Evolutionary conservation across 2,797 vertebrate genomes (phyloP).

Genomic region (Chiroxiphia lanceolata): DNA sequence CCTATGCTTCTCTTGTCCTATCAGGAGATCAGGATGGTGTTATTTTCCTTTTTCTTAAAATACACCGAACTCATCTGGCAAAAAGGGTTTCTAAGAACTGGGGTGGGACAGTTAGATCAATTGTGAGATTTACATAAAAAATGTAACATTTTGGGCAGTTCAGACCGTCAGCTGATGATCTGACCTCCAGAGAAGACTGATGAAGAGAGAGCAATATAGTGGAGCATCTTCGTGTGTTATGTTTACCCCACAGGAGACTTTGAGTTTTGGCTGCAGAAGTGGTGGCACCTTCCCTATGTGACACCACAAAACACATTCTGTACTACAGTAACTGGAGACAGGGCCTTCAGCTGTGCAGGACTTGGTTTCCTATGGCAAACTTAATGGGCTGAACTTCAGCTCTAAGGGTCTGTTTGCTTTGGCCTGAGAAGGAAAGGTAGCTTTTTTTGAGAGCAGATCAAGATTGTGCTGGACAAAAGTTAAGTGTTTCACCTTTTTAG

Average conservation of each 20-base stretch:
- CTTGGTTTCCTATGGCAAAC: not conserved
- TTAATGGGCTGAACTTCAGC: not conserved
- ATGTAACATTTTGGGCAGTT: not conserved
- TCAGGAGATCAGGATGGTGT: not conserved
- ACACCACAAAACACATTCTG: not conserved
- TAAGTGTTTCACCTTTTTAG: not conserved
- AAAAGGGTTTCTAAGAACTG: not conserved
- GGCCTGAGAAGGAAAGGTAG: not conserved
- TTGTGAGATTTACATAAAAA: not conserved
- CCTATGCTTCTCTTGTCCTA: not conserved
- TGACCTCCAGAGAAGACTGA: not conserved
- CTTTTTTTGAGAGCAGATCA: not conserved
- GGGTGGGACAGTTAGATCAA: not conserved
- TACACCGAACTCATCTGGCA: not conserved
- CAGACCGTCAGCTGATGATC: not conserved
- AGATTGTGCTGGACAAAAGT: not conserved
- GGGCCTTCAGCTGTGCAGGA: not conserved
- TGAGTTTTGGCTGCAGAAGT: not conserved
- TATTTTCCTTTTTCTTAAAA: not conserved
- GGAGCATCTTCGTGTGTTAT: not conserved
- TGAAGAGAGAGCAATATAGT: not conserved
- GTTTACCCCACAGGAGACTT: not conserved
- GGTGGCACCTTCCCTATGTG: not conserved
- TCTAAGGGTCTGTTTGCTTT: not conserved
- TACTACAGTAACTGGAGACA: not conserved